These are phyloP conservation scores for Palythoa heliodiscus DNA, from an alignment of 92 coral and sea anemone genomes.

Conservation along the genomic window DNA sequence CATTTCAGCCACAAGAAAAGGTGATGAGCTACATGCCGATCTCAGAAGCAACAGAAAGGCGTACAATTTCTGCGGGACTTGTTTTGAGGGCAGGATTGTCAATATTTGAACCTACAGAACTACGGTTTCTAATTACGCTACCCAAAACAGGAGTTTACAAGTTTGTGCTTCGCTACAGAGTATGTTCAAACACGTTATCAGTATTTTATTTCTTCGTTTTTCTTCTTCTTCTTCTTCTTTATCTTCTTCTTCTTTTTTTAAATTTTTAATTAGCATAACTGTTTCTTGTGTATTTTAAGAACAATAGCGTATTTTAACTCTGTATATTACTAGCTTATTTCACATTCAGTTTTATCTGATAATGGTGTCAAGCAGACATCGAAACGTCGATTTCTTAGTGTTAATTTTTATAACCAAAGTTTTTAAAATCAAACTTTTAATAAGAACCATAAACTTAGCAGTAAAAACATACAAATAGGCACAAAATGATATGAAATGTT, in stretches of 20 bases:
- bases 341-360: too few species aligned
- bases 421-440: too few species aligned
- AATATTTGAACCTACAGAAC: slow-evolving; percentile 55
- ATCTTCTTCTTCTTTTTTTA: background rate
- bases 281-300: too few species aligned
- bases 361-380: too few species aligned
- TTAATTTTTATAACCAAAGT: too few species aligned
- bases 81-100: slow-evolving; percentile 55
- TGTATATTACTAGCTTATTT: too few species aligned
- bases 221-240: background rate
- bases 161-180: slow-evolving; percentile 77
- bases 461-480: too few species aligned
- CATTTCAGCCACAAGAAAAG: slow-evolving; percentile 59
- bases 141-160: slow-evolving; percentile 80
- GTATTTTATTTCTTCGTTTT: background rate
- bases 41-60: slow-evolving; percentile 44
- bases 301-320: too few species aligned
- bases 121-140: slow-evolving; percentile 60
- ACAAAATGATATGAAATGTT: too few species aligned
- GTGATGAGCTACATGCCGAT: slow-evolving; percentile 54
- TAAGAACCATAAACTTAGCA: too few species aligned
- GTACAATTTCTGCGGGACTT: slow-evolving; percentile 61
- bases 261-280: too few species aligned
- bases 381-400: too few species aligned
- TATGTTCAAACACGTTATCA: slow-evolving; percentile 31